A percentile compares a stretch with the other conserved stretches of the same genome.
phyloP scores from a whole-genome alignment of 2,797 vertebrate species.

The Amphiprion clarkii region DNA sequence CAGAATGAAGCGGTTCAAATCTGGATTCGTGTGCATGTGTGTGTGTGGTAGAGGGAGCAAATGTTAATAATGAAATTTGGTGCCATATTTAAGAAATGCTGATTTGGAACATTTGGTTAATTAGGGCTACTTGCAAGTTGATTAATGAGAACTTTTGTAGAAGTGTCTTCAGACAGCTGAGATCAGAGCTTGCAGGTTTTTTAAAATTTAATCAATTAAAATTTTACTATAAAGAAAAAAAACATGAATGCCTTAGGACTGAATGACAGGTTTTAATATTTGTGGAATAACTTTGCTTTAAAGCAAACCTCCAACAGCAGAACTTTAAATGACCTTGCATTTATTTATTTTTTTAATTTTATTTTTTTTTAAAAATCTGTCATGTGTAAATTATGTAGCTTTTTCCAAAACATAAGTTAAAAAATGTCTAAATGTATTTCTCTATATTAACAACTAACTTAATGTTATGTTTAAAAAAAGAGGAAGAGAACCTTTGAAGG shows the following conservation, averaged over 20 bases:
- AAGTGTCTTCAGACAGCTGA: neutral
- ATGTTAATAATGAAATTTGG: neutral
- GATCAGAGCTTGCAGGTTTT: too few species aligned
- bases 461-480: neutral
- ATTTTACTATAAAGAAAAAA: too few species aligned
- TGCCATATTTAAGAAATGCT: neutral
- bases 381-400: neutral
- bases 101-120: slow-evolving; percentile 9
- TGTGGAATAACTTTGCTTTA: neutral
- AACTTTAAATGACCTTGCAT: neutral
- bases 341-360: neutral
- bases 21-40: slow-evolving; percentile 8
- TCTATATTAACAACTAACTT: neutral
- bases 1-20: slow-evolving; percentile 50
- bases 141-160: neutral
- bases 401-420: neutral
- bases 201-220: too few species aligned
- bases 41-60: neutral
- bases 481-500: slow-evolving; percentile 4
- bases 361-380: neutral
- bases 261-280: too few species aligned
- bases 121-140: neutral
- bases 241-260: too few species aligned
- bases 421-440: neutral
- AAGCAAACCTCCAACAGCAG: neutral